phyloP scores from a whole-genome alignment of 2,888 invertebrate genomes.

The Cataglyphis albicans region DNA sequence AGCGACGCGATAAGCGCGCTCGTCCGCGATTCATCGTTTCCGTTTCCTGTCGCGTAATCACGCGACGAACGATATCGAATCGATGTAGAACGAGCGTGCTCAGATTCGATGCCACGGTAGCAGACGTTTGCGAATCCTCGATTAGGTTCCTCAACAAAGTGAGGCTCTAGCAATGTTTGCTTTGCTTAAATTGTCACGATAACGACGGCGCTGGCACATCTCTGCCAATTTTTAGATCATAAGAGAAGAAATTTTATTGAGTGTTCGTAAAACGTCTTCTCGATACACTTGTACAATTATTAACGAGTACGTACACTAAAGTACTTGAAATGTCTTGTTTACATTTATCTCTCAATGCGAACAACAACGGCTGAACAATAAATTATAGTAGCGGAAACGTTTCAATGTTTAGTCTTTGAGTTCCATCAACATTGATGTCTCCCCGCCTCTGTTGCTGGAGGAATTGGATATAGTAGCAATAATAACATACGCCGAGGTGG shows the following conservation, averaged over 20 bases:
- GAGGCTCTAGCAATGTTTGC: slow-evolving; percentile 24
- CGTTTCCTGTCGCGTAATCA: slow-evolving; percentile 68
- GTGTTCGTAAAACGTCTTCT: neutral
- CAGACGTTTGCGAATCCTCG: slow-evolving; percentile 44
- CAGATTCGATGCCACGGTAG: slow-evolving; percentile 40
- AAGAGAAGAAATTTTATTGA: neutral
- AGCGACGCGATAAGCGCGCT: slow-evolving; percentile 70
- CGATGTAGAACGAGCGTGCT: slow-evolving; percentile 38
- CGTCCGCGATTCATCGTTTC: slow-evolving; percentile 77
- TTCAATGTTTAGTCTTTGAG: slow-evolving; percentile 54
- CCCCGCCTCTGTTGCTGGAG: slow-evolving; percentile 43
- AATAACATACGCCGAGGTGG: slow-evolving; percentile 48
- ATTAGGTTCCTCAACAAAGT: slow-evolving; percentile 35
- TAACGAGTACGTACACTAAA: neutral
- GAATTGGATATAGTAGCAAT: slow-evolving; percentile 54
- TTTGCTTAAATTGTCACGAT: slow-evolving; percentile 44
- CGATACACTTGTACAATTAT: slow-evolving; percentile 9
- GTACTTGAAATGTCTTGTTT: slow-evolving; percentile 28
- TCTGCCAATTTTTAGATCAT: slow-evolving; percentile 14
- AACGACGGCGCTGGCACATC: slow-evolving; percentile 29
- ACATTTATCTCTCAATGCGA: slow-evolving; percentile 35
- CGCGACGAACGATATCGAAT: slow-evolving; percentile 44
- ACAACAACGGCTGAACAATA: slow-evolving; percentile 35
- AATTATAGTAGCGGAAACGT: slow-evolving; percentile 49
- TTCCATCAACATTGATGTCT: slow-evolving; percentile 50